Conservation (phyloP, 2,888 invertebrate species). For the Ichneumoninae sp. region DNA sequence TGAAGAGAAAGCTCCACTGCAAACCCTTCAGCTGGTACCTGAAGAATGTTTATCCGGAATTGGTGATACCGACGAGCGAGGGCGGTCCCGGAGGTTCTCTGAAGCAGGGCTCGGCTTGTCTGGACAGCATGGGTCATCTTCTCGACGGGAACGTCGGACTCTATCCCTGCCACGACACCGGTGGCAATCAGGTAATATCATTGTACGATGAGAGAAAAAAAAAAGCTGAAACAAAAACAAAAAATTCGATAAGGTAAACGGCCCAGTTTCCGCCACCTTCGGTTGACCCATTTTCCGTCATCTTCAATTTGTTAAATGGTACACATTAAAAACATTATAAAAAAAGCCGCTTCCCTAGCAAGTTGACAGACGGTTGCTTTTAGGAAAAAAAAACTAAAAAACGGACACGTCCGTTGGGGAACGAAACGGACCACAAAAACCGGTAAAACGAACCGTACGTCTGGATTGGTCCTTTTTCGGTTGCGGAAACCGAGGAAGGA, state of each 20-base stretch:
- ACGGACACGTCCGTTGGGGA: too few species aligned
- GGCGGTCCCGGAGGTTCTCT: constrained; percentile 89
- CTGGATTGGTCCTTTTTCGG: too few species aligned
- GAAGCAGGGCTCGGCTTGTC: constrained; percentile 92
- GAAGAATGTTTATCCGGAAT: constrained; percentile 96
- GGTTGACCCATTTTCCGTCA: too few species aligned
- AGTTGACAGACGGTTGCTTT: too few species aligned
- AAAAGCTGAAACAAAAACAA: constrained; percentile 11
- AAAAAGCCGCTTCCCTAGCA: too few species aligned
- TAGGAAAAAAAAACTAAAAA: too few species aligned
- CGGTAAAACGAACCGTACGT: too few species aligned
- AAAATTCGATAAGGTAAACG: not conserved
- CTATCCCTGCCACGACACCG: constrained; percentile 97
- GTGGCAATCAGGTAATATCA: constrained; percentile 93
- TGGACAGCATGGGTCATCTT: constrained; percentile 97
- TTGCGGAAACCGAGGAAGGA: too few species aligned
- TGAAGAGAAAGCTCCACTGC: constrained; percentile 93
- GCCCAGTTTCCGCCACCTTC: too few species aligned
- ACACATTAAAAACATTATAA: too few species aligned
- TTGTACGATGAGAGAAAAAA: constrained; percentile 19
- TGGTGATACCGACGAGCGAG: constrained; percentile 89
- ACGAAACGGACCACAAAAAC: too few species aligned
- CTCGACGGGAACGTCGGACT: constrained; percentile 94
- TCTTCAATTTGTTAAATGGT: too few species aligned
- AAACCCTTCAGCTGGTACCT: constrained; percentile 98